Evolutionary conservation across 2,797 vertebrate species (phyloP).

Genomic region (Gila robusta): DNA sequence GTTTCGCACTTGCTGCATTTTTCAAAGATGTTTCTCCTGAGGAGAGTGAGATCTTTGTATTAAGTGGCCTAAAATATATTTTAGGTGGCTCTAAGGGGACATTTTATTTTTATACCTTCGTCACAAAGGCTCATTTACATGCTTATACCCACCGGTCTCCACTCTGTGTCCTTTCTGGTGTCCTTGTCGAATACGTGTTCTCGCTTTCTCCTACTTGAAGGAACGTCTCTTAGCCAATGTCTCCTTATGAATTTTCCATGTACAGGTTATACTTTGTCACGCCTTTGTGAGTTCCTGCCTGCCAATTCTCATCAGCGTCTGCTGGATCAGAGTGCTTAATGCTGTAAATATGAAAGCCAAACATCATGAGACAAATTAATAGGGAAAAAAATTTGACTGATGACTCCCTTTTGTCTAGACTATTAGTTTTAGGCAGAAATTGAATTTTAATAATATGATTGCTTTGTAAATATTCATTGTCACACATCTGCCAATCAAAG

Average conservation of each 20-base stretch:
- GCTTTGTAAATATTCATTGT: slow-evolving; percentile 56
- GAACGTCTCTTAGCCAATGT: slow-evolving; percentile 71
- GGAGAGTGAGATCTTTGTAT: slow-evolving; percentile 15
- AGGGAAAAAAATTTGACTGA: slow-evolving; percentile 29
- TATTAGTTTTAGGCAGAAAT: slow-evolving; percentile 60
- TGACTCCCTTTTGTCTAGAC: slow-evolving; percentile 31
- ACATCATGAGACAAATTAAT: slow-evolving; percentile 65
- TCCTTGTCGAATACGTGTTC: slow-evolving; percentile 70
- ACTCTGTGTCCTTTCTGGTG: slow-evolving; percentile 69
- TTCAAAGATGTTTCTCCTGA: not conserved
- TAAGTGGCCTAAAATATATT: slow-evolving; percentile 32
- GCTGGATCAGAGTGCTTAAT: slow-evolving; percentile 63
- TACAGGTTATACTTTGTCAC: slow-evolving; percentile 69
- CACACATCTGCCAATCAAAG: slow-evolving; percentile 29
- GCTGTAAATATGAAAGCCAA: slow-evolving; percentile 66
- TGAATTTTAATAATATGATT: slow-evolving; percentile 59
- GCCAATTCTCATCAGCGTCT: slow-evolving; percentile 70
- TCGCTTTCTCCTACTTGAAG: slow-evolving; percentile 67
- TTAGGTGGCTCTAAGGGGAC: slow-evolving; percentile 25
- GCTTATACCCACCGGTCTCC: slow-evolving; percentile 65
- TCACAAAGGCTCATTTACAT: slow-evolving; percentile 68
- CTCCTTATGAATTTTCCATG: slow-evolving; percentile 64
- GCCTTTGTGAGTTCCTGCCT: slow-evolving; percentile 63
- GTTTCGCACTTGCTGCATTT: not conserved
- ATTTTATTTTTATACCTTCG: slow-evolving; percentile 49